phyloP scores from a whole-genome alignment of 1,140 invertebrate species.

The Bombyx mandarina region DNA sequence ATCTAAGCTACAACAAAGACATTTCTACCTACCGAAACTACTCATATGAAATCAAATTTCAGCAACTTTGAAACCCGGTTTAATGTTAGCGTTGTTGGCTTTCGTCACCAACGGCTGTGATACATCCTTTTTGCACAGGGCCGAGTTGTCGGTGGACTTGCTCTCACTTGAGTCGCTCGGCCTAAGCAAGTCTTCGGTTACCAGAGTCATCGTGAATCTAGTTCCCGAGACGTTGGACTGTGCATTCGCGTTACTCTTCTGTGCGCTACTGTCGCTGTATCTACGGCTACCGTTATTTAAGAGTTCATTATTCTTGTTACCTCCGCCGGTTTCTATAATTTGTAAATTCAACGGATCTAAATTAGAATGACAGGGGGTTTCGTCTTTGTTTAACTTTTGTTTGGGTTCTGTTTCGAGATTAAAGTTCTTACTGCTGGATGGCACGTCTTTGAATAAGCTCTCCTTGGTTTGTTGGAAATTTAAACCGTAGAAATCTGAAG shows the following conservation, averaged over 20 bases:
- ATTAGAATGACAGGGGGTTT: constrained; percentile 28
- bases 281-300: constrained; percentile 49
- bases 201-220: constrained; percentile 54
- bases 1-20: no score
- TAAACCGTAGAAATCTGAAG: constrained; percentile 41
- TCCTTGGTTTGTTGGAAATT: constrained; percentile 51
- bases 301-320: constrained; percentile 30
- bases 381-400: constrained; percentile 43
- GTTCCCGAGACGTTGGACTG: constrained; percentile 30
- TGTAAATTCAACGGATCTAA: constrained; percentile 43
- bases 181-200: constrained; percentile 37
- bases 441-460: constrained; percentile 51
- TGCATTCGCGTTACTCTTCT: constrained; percentile 32
- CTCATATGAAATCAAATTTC: no score
- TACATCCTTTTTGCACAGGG: constrained; percentile 12
- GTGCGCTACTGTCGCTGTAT: constrained; percentile 54
- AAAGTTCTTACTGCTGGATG: constrained; percentile 57
- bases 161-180: constrained; percentile 30
- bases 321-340: constrained; percentile 31
- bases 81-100: constrained; percentile 38
- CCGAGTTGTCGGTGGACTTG: constrained; percentile 24
- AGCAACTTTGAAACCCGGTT: constrained; percentile 21
- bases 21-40: no score
- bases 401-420: constrained; percentile 39
- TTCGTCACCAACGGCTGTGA: constrained; percentile 25